A percentile compares a stretch with the other conserved stretches of the same genome.
phyloP scores from a whole-genome alignment of 2,113 vertebrate genomes.

The Siniperca chuatsi region DNA sequence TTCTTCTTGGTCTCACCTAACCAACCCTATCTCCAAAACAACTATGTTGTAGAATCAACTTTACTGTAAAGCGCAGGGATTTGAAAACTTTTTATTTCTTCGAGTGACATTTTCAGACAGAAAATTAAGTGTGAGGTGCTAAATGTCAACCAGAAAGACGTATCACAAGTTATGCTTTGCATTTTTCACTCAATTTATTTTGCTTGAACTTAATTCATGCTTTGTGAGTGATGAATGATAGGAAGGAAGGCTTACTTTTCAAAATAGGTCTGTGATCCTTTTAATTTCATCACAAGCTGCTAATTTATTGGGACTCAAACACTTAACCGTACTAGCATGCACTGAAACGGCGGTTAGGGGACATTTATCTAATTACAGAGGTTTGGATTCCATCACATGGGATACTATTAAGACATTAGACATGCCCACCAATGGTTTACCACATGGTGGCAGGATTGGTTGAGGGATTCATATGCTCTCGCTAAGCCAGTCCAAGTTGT shows the following conservation, averaged over 20 bases:
- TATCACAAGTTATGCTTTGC: constrained; percentile 37
- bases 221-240: constrained; percentile 43
- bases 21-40: neutral
- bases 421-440: constrained; percentile 54
- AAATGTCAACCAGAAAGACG: constrained; percentile 66
- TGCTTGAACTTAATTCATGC: constrained; percentile 37
- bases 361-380: constrained; percentile 66
- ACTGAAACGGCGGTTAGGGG: constrained; percentile 39
- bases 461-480: constrained; percentile 29
- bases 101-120: constrained; percentile 64
- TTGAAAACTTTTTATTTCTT: constrained; percentile 59
- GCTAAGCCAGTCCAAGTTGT: constrained; percentile 41
- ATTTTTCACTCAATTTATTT: constrained; percentile 58
- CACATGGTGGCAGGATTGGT: constrained; percentile 42
- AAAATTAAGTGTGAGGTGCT: constrained; percentile 48
- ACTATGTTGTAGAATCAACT: constrained; percentile 12
- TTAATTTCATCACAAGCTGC: constrained; percentile 63
- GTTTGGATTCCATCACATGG: constrained; percentile 47
- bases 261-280: constrained; percentile 53
- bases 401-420: constrained; percentile 53
- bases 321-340: constrained; percentile 23
- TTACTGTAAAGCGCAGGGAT: constrained; percentile 24
- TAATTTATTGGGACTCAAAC: constrained; percentile 71
- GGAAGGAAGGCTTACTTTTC: constrained; percentile 38
- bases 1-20: neutral